Evolutionary conservation across 2,113 vertebrate species (phyloP).

Genomic region (Ptilorrhoa leucosticta): DNA sequence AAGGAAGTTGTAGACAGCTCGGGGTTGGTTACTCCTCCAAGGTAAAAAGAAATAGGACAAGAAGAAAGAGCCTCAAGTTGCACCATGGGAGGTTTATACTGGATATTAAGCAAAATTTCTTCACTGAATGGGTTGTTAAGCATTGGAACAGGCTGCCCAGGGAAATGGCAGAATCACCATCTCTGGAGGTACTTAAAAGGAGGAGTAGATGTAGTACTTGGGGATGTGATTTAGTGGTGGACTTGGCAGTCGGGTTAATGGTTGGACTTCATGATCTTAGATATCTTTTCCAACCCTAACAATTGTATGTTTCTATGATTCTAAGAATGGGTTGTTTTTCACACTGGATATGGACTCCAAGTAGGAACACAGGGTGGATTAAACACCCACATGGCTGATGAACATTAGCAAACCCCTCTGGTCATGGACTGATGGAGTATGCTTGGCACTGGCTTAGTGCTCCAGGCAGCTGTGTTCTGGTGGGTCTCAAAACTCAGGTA

Average conservation of each 20-base stretch:
- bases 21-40: no score
- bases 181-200: neutral
- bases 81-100: neutral
- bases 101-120: neutral
- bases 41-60: neutral
- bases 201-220: no score
- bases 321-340: neutral
- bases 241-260: neutral
- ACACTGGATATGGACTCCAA: neutral
- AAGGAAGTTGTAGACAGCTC: neutral
- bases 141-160: neutral
- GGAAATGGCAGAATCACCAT: neutral
- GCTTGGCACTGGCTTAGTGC: accelerated
- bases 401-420: neutral
- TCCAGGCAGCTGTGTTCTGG: neutral
- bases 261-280: neutral
- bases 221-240: neutral
- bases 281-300: neutral
- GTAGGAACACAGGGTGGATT: accelerated
- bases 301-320: neutral
- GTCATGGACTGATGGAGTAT: accelerated
- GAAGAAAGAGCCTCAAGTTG: neutral
- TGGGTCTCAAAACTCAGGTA: neutral
- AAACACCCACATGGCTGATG: neutral
- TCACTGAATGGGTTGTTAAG: accelerated